Percentiles rank a stretch among this genome's conserved stretches.
phyloP scores from a whole-genome alignment of 2,888 invertebrate genomes.

The Synergus laeviventris region DNA sequence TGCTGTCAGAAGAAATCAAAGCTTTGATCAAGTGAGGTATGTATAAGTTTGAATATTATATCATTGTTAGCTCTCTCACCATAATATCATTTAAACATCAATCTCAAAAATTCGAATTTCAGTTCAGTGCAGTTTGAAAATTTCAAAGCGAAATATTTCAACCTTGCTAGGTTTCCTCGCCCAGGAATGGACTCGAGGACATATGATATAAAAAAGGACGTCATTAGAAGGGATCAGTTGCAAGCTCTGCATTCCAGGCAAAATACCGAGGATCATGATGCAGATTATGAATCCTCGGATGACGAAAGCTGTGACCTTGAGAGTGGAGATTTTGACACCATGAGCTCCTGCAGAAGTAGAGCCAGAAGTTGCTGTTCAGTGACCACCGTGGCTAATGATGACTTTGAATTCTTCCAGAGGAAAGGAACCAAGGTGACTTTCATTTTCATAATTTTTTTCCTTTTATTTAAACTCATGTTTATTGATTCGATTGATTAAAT shows the following conservation, averaged over 20 bases:
- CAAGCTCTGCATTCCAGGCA: slow-evolving; percentile 53
- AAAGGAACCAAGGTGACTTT: slow-evolving; percentile 69
- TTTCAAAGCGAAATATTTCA: slow-evolving; percentile 43
- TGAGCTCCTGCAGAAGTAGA: slow-evolving; percentile 76
- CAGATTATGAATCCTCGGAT: slow-evolving; percentile 69
- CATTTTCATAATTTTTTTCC: slow-evolving; percentile 41
- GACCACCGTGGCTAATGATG: slow-evolving; percentile 81
- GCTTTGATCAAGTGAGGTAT: slow-evolving; percentile 64
- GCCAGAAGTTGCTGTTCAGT: slow-evolving; percentile 79
- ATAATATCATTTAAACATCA: not conserved
- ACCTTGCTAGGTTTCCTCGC: slow-evolving; percentile 54
- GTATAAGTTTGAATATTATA: slow-evolving; percentile 42
- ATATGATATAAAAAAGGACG: slow-evolving; percentile 66
- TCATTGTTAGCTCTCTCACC: not conserved
- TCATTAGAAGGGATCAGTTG: slow-evolving; percentile 49
- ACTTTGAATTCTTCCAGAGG: slow-evolving; percentile 80
- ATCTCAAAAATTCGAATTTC: not conserved
- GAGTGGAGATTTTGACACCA: slow-evolving; percentile 71
- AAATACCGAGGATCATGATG: slow-evolving; percentile 56
- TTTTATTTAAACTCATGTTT: not conserved
- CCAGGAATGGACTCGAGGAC: slow-evolving; percentile 60
- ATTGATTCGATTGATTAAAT: not conserved
- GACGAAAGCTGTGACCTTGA: slow-evolving; percentile 72
- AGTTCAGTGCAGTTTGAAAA: slow-evolving; percentile 39
- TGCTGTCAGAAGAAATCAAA: slow-evolving; percentile 68